Conservation (phyloP, 2,888 invertebrate species). For the Dynastes tityus region DNA sequence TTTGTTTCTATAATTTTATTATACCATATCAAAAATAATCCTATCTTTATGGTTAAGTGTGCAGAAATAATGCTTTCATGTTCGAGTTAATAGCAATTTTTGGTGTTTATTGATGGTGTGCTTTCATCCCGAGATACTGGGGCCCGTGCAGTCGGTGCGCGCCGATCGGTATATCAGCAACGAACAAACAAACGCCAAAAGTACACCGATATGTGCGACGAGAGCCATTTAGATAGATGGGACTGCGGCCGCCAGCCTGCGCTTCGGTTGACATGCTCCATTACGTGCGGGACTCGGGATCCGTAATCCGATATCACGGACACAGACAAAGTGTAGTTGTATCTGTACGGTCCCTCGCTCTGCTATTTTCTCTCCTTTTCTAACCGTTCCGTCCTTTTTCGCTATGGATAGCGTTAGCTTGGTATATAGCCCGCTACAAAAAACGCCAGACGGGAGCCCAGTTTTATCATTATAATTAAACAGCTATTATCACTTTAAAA, state of each 20-base stretch:
- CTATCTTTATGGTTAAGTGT: constrained; percentile 6
- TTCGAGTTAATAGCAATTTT: constrained; percentile 23
- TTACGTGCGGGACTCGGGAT: constrained; percentile 60
- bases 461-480: no score
- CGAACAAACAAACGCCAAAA: constrained; percentile 60
- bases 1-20: constrained; percentile 1
- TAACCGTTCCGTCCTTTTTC: constrained; percentile 37
- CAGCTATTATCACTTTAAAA: no score
- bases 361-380: constrained; percentile 19
- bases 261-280: constrained; percentile 62
- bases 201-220: constrained; percentile 59
- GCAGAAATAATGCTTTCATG: constrained; percentile 28
- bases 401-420: constrained; percentile 9
- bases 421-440: neutral
- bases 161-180: constrained; percentile 57
- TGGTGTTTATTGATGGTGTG: constrained; percentile 25
- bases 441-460: neutral
- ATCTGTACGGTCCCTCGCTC: constrained; percentile 46
- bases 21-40: neutral
- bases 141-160: constrained; percentile 24
- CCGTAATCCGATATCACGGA: constrained; percentile 63
- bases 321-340: constrained; percentile 44
- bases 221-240: constrained; percentile 62
- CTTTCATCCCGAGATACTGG: constrained; percentile 20
- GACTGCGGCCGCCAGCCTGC: constrained; percentile 58